phyloP scores from a whole-genome alignment of 1,140 invertebrate species.

The Homarus americanus region DNA sequence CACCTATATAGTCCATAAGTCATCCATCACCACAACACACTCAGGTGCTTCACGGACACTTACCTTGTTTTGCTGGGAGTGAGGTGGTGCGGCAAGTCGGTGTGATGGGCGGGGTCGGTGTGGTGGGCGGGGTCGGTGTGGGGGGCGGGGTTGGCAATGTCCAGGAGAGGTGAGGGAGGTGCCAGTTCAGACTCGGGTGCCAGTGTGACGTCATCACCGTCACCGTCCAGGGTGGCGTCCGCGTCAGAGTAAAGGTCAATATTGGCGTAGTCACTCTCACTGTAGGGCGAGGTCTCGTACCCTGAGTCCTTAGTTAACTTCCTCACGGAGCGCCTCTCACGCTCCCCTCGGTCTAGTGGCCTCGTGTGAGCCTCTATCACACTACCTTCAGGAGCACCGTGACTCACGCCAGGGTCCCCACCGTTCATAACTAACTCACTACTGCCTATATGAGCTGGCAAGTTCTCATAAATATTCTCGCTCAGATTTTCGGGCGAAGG shows the following conservation, averaged over 20 bases:
- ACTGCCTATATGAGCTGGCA: slow-evolving; percentile 71
- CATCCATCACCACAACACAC: too few species aligned
- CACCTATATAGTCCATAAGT: too few species aligned
- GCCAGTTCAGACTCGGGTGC: slow-evolving; percentile 70
- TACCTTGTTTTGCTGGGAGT: slow-evolving; percentile 1
- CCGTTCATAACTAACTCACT: not conserved
- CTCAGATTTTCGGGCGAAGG: not conserved
- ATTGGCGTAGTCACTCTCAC: slow-evolving; percentile 77
- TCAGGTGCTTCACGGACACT: not conserved
- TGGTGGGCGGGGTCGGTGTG: not conserved
- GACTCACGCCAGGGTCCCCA: not conserved
- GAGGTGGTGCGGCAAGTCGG: not conserved
- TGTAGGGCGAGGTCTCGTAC: slow-evolving; percentile 77
- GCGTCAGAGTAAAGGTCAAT: slow-evolving; percentile 74
- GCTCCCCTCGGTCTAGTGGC: slow-evolving; percentile 72
- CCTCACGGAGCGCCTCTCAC: slow-evolving; percentile 76
- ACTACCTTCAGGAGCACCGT: not conserved
- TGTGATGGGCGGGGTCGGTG: not conserved
- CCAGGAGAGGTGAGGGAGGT: slow-evolving; percentile 33
- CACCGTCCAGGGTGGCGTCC: slow-evolving; percentile 22
- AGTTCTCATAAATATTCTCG: slow-evolving; percentile 76
- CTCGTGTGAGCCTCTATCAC: slow-evolving; percentile 22
- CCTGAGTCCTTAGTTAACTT: slow-evolving; percentile 78
- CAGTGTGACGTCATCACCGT: slow-evolving; percentile 72
- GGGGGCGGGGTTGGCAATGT: not conserved